Evolutionary conservation across 2,888 invertebrate species (phyloP), one percentile per base, ranked within the genome.

Genomic region (Philonicus albiceps): DNA sequence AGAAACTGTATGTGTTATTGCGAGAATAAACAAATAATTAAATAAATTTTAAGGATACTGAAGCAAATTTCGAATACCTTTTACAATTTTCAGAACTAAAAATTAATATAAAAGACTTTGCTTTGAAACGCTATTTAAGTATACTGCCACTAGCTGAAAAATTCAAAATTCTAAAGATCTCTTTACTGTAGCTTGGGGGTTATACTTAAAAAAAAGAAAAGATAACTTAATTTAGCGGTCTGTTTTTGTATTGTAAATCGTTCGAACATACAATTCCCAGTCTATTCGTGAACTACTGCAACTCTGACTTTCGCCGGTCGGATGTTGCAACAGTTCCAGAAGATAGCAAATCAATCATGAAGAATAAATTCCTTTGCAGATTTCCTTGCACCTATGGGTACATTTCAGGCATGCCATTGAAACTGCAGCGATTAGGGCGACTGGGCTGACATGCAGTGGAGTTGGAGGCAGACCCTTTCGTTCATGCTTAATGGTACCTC

Each of bases 381-480:
- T 64, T 64, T 22, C 27, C 22, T 64, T 64, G 64, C 64, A 64
- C 19, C 64, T 27, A 64, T 27, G 22, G 22, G 22, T 64, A 27
- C 64, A 49, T 49, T 19, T 19, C 27, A 22, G 64, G 19, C 7
- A 64, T 64, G 64, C 64, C 64, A 27, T 64, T 27, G 64, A 64
- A 27, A 78, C 27, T 43, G 43, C 78, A 78, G 27, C 81, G 49
- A 81, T 81, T 81, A 81, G 53, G 37, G 37, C n/a, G n/a, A n/a
- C 37, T 37, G 37, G 16, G 34, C 40, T 81, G 81, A 81, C 81
- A 81, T 55, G 27, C 30, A 27, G 40, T 43, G 55, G 53, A 81
- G 81, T 53, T 16, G 81, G n/a, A 16, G 81, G 55, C 49, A 37
- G 75, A 40, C 19, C 40, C 19, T 31, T 53, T 81, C 81, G 53